Base-by-base conservation (phyloP, 2,113 vertebrate species). In the Oplegnathus fasciatus region DNA sequence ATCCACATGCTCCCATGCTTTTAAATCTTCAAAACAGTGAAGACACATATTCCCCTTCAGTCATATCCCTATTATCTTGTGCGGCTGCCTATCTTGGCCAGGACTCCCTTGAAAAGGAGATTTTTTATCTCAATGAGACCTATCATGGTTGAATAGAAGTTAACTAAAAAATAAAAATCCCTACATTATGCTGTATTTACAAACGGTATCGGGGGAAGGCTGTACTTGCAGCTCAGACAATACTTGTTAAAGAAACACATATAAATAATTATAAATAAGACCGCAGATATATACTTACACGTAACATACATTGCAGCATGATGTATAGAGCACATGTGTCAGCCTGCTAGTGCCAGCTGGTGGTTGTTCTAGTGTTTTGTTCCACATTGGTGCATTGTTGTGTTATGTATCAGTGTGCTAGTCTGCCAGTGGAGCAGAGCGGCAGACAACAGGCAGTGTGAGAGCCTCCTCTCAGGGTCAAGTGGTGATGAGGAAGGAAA, bases 321-420 rank as follows among this genome's bases (percentile, higher is more conserved):
- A 32, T 71, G 8, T 42, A 57, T n/a, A 9, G 9, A 61, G 61
- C 66, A 6, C 42, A 22, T 78, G 74, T 82, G 72, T 86, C 75
- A 69, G 78, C 65, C 67, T 80, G 26, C 72, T 83, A 76, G 62
- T 87, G 84, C 58, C 88, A 64, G 83, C 90, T 90, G 80, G 85
- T 89, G 90, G 86, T 57, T 57, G 68, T 71, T 80, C n/a, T 14
- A 66, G 18, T 42, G 46, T 17, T 80, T 81, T 86, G 71, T 80
- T 86, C 42, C 70, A 82, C 75, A 46, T 22, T 75, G 82, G 32
- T 86, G 85, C 81, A 78, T 80, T 78, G 70, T 50, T 78, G 69
- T 79, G 68, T 76, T 64, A 42, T 76, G 61, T 69, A 32, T 54
- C 50, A 75, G 32, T 82, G 73, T 76, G 71, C 17, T 57, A 17